Base-by-base conservation (phyloP, 2,888 invertebrate species). In the Antheraea assamensis region DNA sequence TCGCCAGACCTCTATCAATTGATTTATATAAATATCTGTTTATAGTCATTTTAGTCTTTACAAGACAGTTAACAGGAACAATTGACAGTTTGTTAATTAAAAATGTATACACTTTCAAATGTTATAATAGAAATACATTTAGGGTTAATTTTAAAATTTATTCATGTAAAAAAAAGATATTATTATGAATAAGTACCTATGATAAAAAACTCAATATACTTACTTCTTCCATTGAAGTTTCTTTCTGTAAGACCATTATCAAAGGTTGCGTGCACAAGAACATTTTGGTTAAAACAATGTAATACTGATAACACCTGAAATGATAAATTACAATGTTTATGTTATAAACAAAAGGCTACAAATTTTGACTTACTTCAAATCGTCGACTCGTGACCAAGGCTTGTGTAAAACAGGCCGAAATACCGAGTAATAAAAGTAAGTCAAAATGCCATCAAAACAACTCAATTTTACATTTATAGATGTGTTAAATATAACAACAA, bases 151-250 rank as follows among this genome's bases (percentile, higher is more conserved):
- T 49, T 3, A 3, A 17, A 49, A 49, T 49, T 17, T 49, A 3
- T 49, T 49, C 49, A 49, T 17, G 4, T 10, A 15, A 15, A 15
- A 47, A 47, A 47, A 15, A 42, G 10, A 7, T 42, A 42, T 47
- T 15, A 15, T 47, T 1, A 58, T 24, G 4, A 58, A 61, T 3
- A 15, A 30, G 17, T 3, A 64, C 2, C 1, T 27, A 15, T 27
- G 10, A 71, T 61, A 58, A 75, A 78, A 75, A 75, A 58, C 35
- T 19, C 21, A 64, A 15, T 73, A 24, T 24, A 97, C 97, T 98
- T 96, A 98, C 98, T 98, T 98, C 94, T 98, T 99, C 99, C 99
- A 99, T 92, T 98, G 98, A 85, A 99, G 96, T 95, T 98, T 98
- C 95, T 98, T 98, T 82, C 96, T 96, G 85, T 80, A 77, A 83